Percentiles rank a stretch among this genome's conserved stretches.
phyloP scores from a whole-genome alignment of 2,113 vertebrate genomes.

The Morone chrysops region DNA sequence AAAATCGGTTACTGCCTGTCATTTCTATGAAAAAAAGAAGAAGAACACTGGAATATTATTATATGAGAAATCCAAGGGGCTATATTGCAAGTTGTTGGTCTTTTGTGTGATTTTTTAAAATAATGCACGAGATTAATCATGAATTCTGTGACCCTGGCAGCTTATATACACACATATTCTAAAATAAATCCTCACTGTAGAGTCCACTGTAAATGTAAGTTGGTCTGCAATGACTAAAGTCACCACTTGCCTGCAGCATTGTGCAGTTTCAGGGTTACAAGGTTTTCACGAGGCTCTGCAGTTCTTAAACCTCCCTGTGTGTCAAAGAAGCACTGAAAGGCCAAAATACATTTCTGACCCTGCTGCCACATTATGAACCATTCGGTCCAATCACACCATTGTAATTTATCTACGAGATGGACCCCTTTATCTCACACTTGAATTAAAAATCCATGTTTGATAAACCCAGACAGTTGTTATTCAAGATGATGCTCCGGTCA shows the following conservation, averaged over 20 bases:
- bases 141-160: neutral
- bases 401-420: neutral
- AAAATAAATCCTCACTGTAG: no score
- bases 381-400: neutral
- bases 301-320: neutral
- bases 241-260: conserved; percentile 36
- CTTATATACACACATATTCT: neutral
- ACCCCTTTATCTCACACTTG: neutral
- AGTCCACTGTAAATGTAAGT: neutral
- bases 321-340: neutral
- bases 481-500: conserved; percentile 4
- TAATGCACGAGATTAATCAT: neutral
- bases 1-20: neutral
- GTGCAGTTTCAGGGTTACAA: neutral
- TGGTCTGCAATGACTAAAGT: conserved; percentile 1
- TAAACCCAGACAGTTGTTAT: neutral
- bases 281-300: neutral
- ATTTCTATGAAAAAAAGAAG: neutral
- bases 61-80: neutral
- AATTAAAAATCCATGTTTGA: neutral
- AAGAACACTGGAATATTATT: neutral
- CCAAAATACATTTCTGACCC: neutral
- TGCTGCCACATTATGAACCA: neutral
- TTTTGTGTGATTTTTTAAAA: neutral
- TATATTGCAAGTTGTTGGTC: neutral